Percentiles rank a stretch among this genome's conserved stretches.
These are phyloP conservation scores for Megaceryle torquata DNA, from an alignment of 2,113 vertebrate species.

Conservation along the genomic window DNA sequence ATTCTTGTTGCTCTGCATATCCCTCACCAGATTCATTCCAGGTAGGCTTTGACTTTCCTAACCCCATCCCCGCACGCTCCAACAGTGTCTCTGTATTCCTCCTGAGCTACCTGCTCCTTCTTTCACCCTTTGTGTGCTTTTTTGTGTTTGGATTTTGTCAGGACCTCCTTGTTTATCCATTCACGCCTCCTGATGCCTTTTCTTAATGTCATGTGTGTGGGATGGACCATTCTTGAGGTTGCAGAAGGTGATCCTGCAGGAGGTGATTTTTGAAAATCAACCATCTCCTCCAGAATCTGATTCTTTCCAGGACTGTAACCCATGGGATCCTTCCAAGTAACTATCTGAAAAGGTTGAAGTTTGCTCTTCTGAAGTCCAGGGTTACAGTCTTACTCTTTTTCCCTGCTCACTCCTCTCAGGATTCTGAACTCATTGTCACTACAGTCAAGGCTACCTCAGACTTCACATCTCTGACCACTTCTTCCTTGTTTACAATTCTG, in stretches of 20 bases:
- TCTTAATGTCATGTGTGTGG: background rate
- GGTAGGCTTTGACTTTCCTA: no score
- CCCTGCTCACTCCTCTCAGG: background rate
- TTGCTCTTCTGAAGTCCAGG: background rate
- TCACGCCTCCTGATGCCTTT: background rate
- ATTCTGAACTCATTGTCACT: background rate
- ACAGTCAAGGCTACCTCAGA: background rate
- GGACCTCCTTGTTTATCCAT: no score
- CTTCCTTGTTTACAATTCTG: background rate
- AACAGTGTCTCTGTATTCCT: no score
- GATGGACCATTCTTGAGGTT: background rate
- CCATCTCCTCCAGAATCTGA: background rate
- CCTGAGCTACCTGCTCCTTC: no score
- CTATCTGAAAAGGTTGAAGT: background rate
- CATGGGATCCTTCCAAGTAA: background rate
- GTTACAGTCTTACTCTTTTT: background rate
- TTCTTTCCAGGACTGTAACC: background rate
- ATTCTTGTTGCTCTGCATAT: background rate
- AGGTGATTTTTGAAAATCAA: background rate
- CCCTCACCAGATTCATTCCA: background rate
- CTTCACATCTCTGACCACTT: background rate
- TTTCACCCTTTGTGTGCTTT: no score
- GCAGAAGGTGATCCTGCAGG: background rate
- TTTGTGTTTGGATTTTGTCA: no score
- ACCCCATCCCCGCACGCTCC: no score